Conservation (phyloP, 2,797 vertebrate genomes). For the Manis crassicaudata region DNA sequence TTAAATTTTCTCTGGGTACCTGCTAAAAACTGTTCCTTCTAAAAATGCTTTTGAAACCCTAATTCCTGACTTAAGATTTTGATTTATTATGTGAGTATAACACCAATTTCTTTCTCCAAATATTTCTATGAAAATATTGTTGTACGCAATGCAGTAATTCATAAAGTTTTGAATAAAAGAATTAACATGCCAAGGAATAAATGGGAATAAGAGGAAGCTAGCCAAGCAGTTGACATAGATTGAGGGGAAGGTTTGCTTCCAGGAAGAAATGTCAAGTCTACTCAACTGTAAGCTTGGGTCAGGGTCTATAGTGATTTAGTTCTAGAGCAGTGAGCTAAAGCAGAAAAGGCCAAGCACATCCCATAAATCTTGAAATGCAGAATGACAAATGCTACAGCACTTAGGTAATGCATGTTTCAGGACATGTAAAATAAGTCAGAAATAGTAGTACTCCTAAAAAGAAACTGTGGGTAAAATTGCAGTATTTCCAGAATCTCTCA, state of each 20-base stretch:
- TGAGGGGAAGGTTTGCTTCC: not conserved
- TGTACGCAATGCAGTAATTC: not conserved
- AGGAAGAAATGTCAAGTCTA: constrained; percentile 8
- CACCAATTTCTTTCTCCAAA: not conserved
- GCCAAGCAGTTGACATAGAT: not conserved
- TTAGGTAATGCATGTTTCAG: not conserved
- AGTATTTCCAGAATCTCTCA: too few species aligned
- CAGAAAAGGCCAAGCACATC: constrained; percentile 15
- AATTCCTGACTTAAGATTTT: constrained; percentile 26
- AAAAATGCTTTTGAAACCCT: constrained; percentile 1
- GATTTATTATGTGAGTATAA: not conserved
- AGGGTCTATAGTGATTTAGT: constrained; percentile 35
- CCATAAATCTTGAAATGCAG: constrained; percentile 7
- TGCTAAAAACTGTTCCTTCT: constrained; percentile 1
- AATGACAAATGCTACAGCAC: constrained; percentile 9
- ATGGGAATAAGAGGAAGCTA: constrained; percentile 18
- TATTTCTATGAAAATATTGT: not conserved
- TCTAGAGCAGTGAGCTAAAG: constrained; percentile 21
- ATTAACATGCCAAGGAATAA: constrained; percentile 6
- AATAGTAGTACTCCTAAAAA: not conserved
- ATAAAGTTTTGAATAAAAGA: constrained; percentile 12
- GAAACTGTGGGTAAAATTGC: too few species aligned
- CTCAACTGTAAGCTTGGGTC: not conserved
- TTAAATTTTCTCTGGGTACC: not conserved
- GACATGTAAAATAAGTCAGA: not conserved